These are phyloP conservation scores for Menidia beryllina DNA, from an alignment of 2,113 vertebrate genomes.

Conservation along the genomic window DNA sequence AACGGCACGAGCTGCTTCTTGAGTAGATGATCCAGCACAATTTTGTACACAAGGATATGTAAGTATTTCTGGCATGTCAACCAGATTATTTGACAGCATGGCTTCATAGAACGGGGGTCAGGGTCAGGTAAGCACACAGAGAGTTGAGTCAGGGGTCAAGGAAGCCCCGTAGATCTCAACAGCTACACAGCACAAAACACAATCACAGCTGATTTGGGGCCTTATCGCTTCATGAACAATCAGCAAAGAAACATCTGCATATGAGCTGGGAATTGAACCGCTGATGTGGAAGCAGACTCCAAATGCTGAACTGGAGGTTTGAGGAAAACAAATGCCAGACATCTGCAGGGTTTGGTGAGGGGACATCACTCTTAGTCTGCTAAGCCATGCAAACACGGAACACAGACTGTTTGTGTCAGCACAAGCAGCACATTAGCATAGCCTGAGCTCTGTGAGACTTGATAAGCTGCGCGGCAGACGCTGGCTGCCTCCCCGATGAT, in stretches of 20 bases:
- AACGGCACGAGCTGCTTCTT: constrained; percentile 24
- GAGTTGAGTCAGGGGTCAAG: background rate
- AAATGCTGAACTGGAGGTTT: constrained; percentile 44
- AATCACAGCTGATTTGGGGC: background rate
- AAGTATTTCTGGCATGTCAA: constrained; percentile 6
- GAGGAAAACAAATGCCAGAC: constrained; percentile 59
- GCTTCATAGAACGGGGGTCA: constrained; percentile 11
- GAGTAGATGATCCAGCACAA: constrained; percentile 36
- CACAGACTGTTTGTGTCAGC: constrained; percentile 69
- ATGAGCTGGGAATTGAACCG: constrained; percentile 20
- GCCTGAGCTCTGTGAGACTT: constrained; percentile 45
- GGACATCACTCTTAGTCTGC: constrained; percentile 62
- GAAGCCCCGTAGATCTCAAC: background rate
- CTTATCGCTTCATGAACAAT: constrained; percentile 37
- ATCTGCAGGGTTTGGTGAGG: constrained; percentile 38
- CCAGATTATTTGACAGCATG: background rate
- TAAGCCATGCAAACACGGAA: constrained; percentile 60
- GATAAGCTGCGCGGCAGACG: constrained; percentile 51
- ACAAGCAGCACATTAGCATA: constrained; percentile 61
- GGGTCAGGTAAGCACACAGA: background rate
- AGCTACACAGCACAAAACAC: background rate
- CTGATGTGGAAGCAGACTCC: constrained; percentile 19
- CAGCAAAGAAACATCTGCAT: constrained; percentile 48
- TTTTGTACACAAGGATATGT: constrained; percentile 6
- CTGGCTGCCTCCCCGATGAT: constrained; percentile 38